Evolutionary conservation across 2,113 vertebrate species (phyloP).

Genomic region (Tympanuchus pallidicinctus): DNA sequence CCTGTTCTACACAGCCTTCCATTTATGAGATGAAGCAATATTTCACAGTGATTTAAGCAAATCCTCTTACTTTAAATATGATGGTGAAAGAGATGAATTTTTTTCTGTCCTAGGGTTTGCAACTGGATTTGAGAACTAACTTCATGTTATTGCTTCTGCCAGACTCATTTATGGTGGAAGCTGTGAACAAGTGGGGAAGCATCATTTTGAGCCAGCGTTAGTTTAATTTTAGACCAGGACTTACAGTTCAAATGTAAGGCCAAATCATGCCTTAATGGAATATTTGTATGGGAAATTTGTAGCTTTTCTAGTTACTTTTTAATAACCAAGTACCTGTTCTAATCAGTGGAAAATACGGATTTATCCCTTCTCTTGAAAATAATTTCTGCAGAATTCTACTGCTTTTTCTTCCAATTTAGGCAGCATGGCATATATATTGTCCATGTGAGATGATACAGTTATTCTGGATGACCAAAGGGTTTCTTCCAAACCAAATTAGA

Average conservation of each 20-base stretch:
- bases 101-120: not conserved
- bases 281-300: not conserved
- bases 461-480: not conserved
- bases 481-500: not conserved
- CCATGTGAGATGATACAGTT: not conserved
- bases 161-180: not conserved
- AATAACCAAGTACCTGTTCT: not conserved
- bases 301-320: not conserved
- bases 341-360: not conserved
- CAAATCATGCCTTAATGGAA: not conserved
- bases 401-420: not conserved
- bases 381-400: not conserved
- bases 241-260: not conserved
- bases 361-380: not conserved
- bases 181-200: not conserved
- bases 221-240: not conserved
- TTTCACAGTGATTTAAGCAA: slow-evolving; percentile 23
- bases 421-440: not conserved
- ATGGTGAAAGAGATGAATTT: not conserved
- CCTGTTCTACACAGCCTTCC: not conserved
- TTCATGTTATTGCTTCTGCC: not conserved
- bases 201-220: not conserved
- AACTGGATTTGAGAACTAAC: not conserved
- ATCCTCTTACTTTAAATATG: not conserved
- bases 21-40: not conserved